Conservation (phyloP, 2,888 invertebrate species). For the Tribolium freemani region DNA sequence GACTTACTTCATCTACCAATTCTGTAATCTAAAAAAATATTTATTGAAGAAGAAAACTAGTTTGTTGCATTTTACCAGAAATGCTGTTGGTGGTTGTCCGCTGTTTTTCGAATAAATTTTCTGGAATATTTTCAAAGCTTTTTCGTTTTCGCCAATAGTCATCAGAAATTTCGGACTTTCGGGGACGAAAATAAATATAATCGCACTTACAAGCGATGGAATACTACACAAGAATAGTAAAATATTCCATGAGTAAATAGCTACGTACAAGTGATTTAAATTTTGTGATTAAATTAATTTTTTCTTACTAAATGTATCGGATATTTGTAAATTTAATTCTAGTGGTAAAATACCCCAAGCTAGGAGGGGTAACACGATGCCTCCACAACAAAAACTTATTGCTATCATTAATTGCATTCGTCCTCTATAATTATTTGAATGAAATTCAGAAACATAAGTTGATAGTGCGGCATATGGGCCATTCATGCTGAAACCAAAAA, state of each 20-base stretch:
- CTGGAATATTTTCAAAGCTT: slow-evolving; percentile 76
- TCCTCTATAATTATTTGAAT: slow-evolving; percentile 75
- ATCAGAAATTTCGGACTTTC: slow-evolving; percentile 87
- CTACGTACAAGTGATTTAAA: too few relatives aligned
- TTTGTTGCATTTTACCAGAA: slow-evolving; percentile 71
- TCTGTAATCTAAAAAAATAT: slow-evolving; percentile 61
- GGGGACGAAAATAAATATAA: slow-evolving; percentile 74
- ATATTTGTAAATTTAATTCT: slow-evolving; percentile 50
- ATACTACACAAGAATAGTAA: slow-evolving; percentile 74
- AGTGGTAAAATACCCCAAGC: slow-evolving; percentile 81
- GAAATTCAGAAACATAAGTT: slow-evolving; percentile 81
- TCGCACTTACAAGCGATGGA: slow-evolving; percentile 77
- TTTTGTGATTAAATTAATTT: too few relatives aligned
- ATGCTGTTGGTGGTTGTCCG: slow-evolving; percentile 73
- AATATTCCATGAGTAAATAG: slow-evolving; percentile 72
- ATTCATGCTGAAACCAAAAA: slow-evolving; percentile 67
- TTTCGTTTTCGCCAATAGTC: slow-evolving; percentile 76
- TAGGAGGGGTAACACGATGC: slow-evolving; percentile 75
- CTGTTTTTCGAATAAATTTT: slow-evolving; percentile 78
- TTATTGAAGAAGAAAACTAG: not conserved
- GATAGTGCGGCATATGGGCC: slow-evolving; percentile 81
- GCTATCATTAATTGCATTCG: slow-evolving; percentile 76
- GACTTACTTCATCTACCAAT: slow-evolving; percentile 61
- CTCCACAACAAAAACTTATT: slow-evolving; percentile 75
- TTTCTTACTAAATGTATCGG: not conserved